A percentile compares a stretch with the other conserved stretches of the same genome.
These are phyloP conservation scores for Lophius americanus DNA, from an alignment of 2,797 vertebrate genomes.

Conservation along the genomic window DNA sequence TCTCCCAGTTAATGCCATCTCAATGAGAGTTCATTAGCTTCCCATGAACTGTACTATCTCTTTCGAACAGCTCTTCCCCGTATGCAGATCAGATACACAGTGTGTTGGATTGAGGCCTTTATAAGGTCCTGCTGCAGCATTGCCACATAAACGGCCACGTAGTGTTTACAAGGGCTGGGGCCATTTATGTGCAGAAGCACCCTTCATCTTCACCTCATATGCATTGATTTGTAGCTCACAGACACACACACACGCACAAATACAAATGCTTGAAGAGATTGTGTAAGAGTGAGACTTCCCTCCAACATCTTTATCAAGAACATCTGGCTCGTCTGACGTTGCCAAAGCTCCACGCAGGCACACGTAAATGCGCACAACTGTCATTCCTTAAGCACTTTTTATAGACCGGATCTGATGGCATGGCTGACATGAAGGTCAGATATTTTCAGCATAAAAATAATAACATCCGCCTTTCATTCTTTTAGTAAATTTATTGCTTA, in stretches of 20 bases:
- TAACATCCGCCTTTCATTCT: constrained; percentile 5
- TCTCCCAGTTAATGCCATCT: not conserved
- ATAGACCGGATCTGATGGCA: constrained; percentile 23
- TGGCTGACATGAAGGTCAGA: constrained; percentile 28
- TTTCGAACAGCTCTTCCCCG: constrained; percentile 30
- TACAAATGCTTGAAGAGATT: constrained; percentile 45
- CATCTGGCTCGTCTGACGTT: constrained; percentile 75
- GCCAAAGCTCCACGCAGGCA: constrained; percentile 79
- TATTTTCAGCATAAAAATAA: constrained; percentile 32
- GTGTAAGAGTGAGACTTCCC: constrained; percentile 56
- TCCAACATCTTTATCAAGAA: constrained; percentile 75
- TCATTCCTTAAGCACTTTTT: constrained; percentile 51
- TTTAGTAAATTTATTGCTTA: not conserved
- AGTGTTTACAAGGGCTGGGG: constrained; percentile 74
- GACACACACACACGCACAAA: constrained; percentile 3
- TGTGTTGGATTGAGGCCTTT: constrained; percentile 51
- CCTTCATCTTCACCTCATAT: constrained; percentile 44
- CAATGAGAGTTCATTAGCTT: not conserved
- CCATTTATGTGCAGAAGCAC: constrained; percentile 38
- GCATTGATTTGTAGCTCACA: constrained; percentile 23
- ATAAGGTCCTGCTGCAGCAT: constrained; percentile 56
- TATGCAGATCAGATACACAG: constrained; percentile 17
- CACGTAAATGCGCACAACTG: constrained; percentile 38
- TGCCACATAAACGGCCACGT: constrained; percentile 78
- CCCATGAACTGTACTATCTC: constrained; percentile 9